Evolutionary conservation across 2,113 vertebrate species (phyloP).

Genomic region (Forbesichthys papilliferus): DNA sequence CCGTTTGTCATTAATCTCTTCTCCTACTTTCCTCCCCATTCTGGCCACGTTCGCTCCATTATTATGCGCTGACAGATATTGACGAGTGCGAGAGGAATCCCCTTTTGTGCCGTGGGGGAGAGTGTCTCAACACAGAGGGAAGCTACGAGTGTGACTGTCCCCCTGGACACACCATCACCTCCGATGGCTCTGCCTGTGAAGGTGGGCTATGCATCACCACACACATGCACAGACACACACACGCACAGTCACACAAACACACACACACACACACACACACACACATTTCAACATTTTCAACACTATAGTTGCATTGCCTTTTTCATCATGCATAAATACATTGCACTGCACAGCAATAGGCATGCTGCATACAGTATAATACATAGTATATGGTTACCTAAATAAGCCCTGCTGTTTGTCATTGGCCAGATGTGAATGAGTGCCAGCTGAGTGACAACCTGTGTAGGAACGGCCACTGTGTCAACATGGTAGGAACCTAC

Average conservation of each 20-base stretch:
- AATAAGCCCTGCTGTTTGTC: not conserved
- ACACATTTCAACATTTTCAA: not conserved
- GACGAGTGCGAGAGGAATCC: slow-evolving; percentile 90
- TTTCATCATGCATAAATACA: not conserved
- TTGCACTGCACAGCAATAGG: not conserved
- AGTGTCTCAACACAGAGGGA: slow-evolving; percentile 88
- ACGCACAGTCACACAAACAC: slow-evolving; percentile 1
- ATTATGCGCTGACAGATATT: slow-evolving; percentile 75
- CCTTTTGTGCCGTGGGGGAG: slow-evolving; percentile 85
- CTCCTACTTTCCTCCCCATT: not conserved
- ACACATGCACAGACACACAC: slow-evolving; percentile 8
- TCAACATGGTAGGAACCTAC: slow-evolving; percentile 89
- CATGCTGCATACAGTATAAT: not conserved
- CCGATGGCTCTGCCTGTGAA: slow-evolving; percentile 82
- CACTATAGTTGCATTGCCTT: not conserved
- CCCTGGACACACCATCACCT: slow-evolving; percentile 80
- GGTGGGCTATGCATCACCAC: slow-evolving; percentile 68
- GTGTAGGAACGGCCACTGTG: slow-evolving; percentile 85
- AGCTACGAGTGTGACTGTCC: slow-evolving; percentile 91
- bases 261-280: slow-evolving; percentile 6
- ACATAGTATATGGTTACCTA: not conserved
- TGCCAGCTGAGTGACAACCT: slow-evolving; percentile 88
- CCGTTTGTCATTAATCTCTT: not conserved
- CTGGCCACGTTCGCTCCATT: not conserved
- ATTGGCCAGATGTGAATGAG: slow-evolving; percentile 85